Conservation (phyloP, 2,797 vertebrate genomes). For the Nannoperca obscura region DNA sequence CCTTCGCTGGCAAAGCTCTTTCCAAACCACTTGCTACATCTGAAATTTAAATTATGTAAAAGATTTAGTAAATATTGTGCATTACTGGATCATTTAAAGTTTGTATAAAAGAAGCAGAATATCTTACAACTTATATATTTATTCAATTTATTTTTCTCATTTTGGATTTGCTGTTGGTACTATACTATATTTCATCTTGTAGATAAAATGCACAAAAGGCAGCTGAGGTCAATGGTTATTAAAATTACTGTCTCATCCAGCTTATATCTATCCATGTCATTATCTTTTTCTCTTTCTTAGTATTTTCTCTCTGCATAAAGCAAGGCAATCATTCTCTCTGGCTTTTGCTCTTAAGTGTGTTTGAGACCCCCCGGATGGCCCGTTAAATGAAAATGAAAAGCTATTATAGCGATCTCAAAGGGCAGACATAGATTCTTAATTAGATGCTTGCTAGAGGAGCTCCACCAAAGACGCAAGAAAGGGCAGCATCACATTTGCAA, state of each 20-base stretch:
- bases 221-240: not conserved
- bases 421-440: conserved; percentile 56
- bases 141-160: conserved; percentile 13
- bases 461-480: conserved; percentile 5
- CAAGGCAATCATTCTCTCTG: conserved; percentile 48
- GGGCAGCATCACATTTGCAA: not conserved
- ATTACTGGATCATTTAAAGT: conserved; percentile 21
- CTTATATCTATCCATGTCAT: conserved; percentile 27
- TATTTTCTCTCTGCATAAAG: conserved; percentile 33
- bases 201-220: conserved; percentile 18
- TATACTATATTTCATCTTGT: not conserved
- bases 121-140: conserved; percentile 2
- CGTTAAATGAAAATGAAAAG: conserved; percentile 64
- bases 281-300: conserved; percentile 24
- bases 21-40: conserved; percentile 29
- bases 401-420: conserved; percentile 55
- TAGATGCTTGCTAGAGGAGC: conserved; percentile 31
- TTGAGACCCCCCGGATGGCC: conserved; percentile 43
- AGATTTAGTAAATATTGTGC: conserved; percentile 35
- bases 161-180: conserved; percentile 15
- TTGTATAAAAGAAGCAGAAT: not conserved
- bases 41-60: conserved; percentile 34
- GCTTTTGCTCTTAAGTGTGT: conserved; percentile 54
- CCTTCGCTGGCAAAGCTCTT: conserved; percentile 28
- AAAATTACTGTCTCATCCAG: conserved; percentile 27